Percentiles rank a stretch among this genome's conserved stretches.
Evolutionary conservation across 2,797 vertebrate genomes (phyloP).

Genomic region (Chromis chromis): DNA sequence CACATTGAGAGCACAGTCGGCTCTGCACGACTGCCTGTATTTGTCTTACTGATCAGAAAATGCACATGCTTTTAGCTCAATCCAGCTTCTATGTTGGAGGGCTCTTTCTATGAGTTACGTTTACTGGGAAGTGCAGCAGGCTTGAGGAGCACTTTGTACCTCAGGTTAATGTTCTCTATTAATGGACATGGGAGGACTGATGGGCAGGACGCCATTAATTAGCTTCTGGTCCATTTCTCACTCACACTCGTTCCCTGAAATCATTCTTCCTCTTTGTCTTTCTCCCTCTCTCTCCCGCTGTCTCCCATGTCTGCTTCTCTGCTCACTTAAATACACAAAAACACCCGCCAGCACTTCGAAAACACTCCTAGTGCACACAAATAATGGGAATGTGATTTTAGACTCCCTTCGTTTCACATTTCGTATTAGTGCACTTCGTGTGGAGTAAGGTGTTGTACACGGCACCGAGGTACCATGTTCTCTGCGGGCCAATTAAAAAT

Average conservation of each 20-base stretch:
- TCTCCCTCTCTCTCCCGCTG: slow-evolving; percentile 28
- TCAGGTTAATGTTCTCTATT: slow-evolving; percentile 90
- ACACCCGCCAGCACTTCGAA: slow-evolving; percentile 44
- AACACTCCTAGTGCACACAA: slow-evolving; percentile 53
- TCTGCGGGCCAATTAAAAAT: slow-evolving; percentile 77
- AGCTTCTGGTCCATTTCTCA: slow-evolving; percentile 85
- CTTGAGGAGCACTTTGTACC: slow-evolving; percentile 86
- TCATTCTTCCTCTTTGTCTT: slow-evolving; percentile 68
- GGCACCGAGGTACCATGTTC: slow-evolving; percentile 41
- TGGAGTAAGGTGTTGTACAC: slow-evolving; percentile 43
- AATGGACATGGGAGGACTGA: slow-evolving; percentile 84
- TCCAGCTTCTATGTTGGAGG: slow-evolving; percentile 70
- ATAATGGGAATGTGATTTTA: slow-evolving; percentile 58
- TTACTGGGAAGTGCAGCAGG: slow-evolving; percentile 84
- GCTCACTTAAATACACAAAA: slow-evolving; percentile 66
- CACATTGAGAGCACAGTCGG: slow-evolving; percentile 46
- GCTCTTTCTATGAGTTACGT: slow-evolving; percentile 81
- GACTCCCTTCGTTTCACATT: slow-evolving; percentile 52
- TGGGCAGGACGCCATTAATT: slow-evolving; percentile 86
- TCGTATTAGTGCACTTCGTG: slow-evolving; percentile 42
- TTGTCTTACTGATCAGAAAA: slow-evolving; percentile 75
- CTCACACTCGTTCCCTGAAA: slow-evolving; percentile 74
- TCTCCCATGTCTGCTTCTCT: slow-evolving; percentile 42
- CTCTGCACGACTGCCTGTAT: slow-evolving; percentile 48
- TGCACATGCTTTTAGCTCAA: slow-evolving; percentile 76